Evolutionary conservation across 2,113 vertebrate genomes (phyloP), one percentile per base, ranked within the genome.

Genomic region (Lepidothrix coronata): DNA sequence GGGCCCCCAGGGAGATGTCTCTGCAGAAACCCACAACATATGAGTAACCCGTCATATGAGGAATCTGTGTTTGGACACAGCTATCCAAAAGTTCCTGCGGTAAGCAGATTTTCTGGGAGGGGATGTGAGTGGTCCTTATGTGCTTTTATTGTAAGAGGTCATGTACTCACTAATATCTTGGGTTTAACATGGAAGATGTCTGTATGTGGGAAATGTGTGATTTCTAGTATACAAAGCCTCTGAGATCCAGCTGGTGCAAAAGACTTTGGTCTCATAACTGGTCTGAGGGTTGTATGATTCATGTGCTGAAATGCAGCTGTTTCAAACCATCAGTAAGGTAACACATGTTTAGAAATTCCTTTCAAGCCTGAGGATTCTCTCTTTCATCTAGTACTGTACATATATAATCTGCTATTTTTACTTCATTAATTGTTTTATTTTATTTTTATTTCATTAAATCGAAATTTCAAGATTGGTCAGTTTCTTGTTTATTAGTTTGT

Each of bases 1-100:
- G 99, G 99, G 44, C 98, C 97, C 91, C 98, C 99, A 76, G 99
- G 99, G 63, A 98, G 98, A 95, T 99, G 99, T 95, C 97, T 98
- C 86, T 99, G 99, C 89, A 98, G 98, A 95, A 95, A 98, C 14
- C 75, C 93, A 33, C 82, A 97, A 62, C 98, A 97, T 39, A 88
- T 96, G 85, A 99, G 99, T 73, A 98, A 95, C 86, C 98, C 98
- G 11, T 79, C 97, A 3, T 98, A 98, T 37, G 98, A 98, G 52
- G 98, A 99, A 62, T 91, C 98, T 35, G 13, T 96, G 7, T 97
- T 98, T 79, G 98, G 98, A 91, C 93, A 98, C 79, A 97, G 72
- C 87, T 98, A 98, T 88, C 97, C 97, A 4, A 98, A 97, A 98
- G 99, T 99, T 59, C 99, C 99, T 1, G 99, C 93, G 96, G 99